Evolutionary conservation across 2,888 invertebrate genomes (phyloP), one percentile per base, ranked within the genome.

Genomic region (Drosophila nigritarsus): DNA sequence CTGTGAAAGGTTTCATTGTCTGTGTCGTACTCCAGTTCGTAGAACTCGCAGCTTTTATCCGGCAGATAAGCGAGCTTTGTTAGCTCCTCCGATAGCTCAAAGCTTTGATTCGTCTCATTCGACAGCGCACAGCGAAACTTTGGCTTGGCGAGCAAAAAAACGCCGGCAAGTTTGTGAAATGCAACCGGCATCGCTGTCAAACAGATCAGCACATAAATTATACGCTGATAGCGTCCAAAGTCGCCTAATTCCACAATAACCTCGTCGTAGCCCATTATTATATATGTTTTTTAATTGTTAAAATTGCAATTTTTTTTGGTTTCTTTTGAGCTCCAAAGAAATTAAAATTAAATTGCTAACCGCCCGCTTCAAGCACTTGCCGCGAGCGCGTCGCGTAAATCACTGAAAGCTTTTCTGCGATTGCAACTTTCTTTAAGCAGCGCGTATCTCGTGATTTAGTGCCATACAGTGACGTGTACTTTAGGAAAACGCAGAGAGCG

Each of bases 171-270:
- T 91, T 96, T 96, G 91, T 96, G 96, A 81, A 96, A 95, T 55
- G 96, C 96, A 91, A 96, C 96, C 20, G 95, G 94, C 85, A 96
- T 95, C 9, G 96, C 95, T 27, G 96, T 96, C 55, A 96, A 93
- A 85, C 96, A 96, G 50, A 96, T 93, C 50, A 96, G 92, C 71
- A 96, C 93, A 88, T 95, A 96, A 73, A 96, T 95, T 74, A 95
- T 94, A 80, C 94, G 94, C 91, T 96, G 96, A 89, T 96, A 96
- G 54, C 94, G 94, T 27, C 96, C 96, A 85, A 96, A 96, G 82
- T 96, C 95, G 50, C 96, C 96, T 91, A 96, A 92, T 67, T 95
- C 93, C 3, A 94, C 93, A 65, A 96, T 94, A 29, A 96, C 95
- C 77, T 95, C 96, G 89, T 96, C 96, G 92, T 96, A 96, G 63